Evolutionary conservation across 1,140 invertebrate species (phyloP).

Genomic region (Diabrotica virgifera): DNA sequence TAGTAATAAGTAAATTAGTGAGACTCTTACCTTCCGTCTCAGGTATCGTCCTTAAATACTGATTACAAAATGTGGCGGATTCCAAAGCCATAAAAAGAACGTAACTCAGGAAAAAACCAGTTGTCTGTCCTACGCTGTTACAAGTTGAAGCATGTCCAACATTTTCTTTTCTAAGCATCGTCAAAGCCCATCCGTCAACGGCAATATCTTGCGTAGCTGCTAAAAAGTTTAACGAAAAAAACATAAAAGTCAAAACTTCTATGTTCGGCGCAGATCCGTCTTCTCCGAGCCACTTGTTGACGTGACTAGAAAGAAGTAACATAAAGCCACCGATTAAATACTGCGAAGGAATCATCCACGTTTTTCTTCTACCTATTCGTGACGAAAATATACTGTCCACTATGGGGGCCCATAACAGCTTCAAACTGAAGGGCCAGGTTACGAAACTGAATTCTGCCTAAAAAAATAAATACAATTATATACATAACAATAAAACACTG

Average conservation of each 20-base stretch:
- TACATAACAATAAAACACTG: neutral
- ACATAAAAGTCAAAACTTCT: constrained; percentile 75
- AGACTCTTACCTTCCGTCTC: constrained; percentile 56
- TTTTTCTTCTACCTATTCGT: constrained; percentile 88
- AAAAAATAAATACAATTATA: constrained; percentile 36
- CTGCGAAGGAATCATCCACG: constrained; percentile 95
- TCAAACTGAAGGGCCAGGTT: constrained; percentile 97
- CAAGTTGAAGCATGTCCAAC: constrained; percentile 99
- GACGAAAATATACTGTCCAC: constrained; percentile 88
- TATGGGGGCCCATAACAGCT: constrained; percentile 96
- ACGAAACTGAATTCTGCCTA: constrained; percentile 99
- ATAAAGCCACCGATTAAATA: constrained; percentile 81
- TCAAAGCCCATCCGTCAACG: constrained; percentile 99
- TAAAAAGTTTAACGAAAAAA: constrained; percentile 92
- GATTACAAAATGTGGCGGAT: constrained; percentile 94
- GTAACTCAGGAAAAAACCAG: constrained; percentile 96
- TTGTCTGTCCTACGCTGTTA: constrained; percentile 97
- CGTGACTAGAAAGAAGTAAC: constrained; percentile 73
- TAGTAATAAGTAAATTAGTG: too few species aligned
- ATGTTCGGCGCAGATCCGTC: constrained; percentile 71
- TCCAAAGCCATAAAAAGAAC: constrained; percentile 97
- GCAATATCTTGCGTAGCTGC: constrained; percentile 99
- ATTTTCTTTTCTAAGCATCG: constrained; percentile 95
- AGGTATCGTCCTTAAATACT: constrained; percentile 78
- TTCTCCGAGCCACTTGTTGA: constrained; percentile 74